Evolutionary conservation across 1,140 invertebrate species (phyloP), one percentile per base, ranked within the genome.

Genomic region (Drosophila ambigua): DNA sequence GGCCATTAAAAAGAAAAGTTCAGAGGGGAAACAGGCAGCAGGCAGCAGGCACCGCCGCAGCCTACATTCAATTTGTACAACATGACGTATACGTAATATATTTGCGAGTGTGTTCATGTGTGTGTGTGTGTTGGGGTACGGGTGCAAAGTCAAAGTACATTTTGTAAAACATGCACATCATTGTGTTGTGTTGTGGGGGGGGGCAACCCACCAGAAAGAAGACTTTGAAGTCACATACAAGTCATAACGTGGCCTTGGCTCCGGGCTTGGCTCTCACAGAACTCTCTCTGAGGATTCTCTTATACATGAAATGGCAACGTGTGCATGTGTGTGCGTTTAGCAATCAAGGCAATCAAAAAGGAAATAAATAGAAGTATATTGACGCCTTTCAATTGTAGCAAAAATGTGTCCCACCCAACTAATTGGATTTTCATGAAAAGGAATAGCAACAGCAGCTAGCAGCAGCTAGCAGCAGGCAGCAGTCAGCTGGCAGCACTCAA

Each of bases 111-210:
- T 15, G 2, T 67, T 15, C 46, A 39, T 51, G 26, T 11, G 28
- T 41, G 35, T 23, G 53, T 66, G 64, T 58, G 58, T 55, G 41
- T 52, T 28, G 69, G 16, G 71, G 44, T 35, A 20, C 16, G 46
- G 50, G 77, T 43, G 49, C 71, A 60, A 78, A 68, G 78, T 73
- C 80, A 66, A 74, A 85, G 78, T 85, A 82, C 58, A 76, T 64
- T 79, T 87, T 87, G 79, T 87, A 83, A 76, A 87, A 87, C 82
- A 88, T 88, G 79, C 83, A 71, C 83, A 88, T 87, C 83, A 87
- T 88, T 87, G 82, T 87, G 35, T 13, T 39, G 35, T 39, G 31
- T 87, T 6, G 26, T 5, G 5, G 0, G 26, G 7, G 31, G 31
- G 31, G 3, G 65, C 75, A 24, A 24, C 83, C 35, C 35, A 39